Evolutionary conservation across 1,140 invertebrate species (phyloP).

Genomic region (Drosophila pallidifrons): DNA sequence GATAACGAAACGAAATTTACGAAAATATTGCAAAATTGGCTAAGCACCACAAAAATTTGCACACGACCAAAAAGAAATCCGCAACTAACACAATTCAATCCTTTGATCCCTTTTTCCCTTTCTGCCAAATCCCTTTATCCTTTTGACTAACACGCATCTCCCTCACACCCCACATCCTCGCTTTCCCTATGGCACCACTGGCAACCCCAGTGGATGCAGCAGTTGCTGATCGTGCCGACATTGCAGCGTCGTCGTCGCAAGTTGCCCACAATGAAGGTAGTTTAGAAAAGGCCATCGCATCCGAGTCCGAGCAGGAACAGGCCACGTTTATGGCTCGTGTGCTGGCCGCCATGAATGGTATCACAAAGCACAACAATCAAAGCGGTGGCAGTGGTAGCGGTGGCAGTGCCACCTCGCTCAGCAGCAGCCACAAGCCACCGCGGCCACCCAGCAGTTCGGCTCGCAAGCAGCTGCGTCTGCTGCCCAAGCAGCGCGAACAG

Average conservation of each 20-base stretch:
- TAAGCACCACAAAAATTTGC: constrained; percentile 22
- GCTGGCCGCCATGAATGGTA: constrained; percentile 74
- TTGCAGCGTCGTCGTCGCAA: constrained; percentile 55
- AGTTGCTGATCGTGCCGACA: constrained; percentile 70
- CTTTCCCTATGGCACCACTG: constrained; percentile 52
- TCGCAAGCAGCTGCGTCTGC: constrained; percentile 68
- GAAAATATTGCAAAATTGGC: constrained; percentile 24
- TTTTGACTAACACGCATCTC: constrained; percentile 39
- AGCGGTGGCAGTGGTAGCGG: constrained; percentile 50
- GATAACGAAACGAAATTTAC: constrained; percentile 30
- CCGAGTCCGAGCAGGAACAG: constrained; percentile 51
- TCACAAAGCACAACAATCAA: constrained; percentile 50
- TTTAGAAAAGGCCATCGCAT: constrained; percentile 28
- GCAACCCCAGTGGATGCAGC: constrained; percentile 70
- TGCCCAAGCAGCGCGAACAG: constrained; percentile 76
- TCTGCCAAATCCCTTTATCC: background rate
- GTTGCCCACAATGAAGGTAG: constrained; percentile 31
- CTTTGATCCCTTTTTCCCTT: no score
- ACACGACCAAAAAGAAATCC: constrained; percentile 32
- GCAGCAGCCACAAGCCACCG: constrained; percentile 64
- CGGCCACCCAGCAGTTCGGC: constrained; percentile 68
- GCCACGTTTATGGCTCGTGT: constrained; percentile 74
- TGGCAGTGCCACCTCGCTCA: constrained; percentile 57
- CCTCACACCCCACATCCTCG: background rate
- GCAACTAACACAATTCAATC: constrained; percentile 22